Evolutionary conservation across 2,797 vertebrate species (phyloP), one percentile per base, ranked within the genome.

Genomic region (Petrocephalus schoutedeni): DNA sequence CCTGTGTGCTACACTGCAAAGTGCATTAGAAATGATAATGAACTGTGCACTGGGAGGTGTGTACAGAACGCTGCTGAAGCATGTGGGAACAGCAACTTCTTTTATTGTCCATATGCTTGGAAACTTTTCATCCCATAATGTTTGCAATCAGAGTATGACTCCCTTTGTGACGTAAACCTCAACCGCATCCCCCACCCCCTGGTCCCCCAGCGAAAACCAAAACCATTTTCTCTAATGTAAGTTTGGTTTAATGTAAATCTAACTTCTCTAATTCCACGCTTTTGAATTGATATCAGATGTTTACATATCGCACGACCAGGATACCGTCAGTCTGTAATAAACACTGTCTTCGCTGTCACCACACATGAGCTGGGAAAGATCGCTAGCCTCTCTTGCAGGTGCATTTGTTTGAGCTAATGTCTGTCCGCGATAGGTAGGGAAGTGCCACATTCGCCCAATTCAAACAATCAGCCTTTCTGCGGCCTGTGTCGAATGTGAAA

Each of bases 101-200:
- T 90, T 89, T 87, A 51, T 0, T 80, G 23, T 87, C 41, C 90
- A 91, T 89, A 71, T 89, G 89, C 41, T 77, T 77, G 49, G 51
- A 83, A 51, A 83, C 10, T 53, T 83, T 83, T 51, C 51, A 28
- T 83, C n/a, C 45, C 10, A 19, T 54, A 54, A 54, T 23, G 51
- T 54, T 83, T 83, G 10, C 53, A 83, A 83, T 53, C 85, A 54
- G 32, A n/a, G 41, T 71, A 67, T 86, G 3, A 49, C 2, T 2
- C 1, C 0, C 32, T 53, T 85, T 21, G 80, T 54, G 80, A 83
- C 51, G 49, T 83, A 83, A 83, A 54, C 80, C 41, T 54, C 45
- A 83, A 51, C n/a, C 80, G n/a, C 51, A 23, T 54, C 45, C 74
- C 7, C n/a, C 16, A 45, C 45, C 28, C 32, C 28, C 23, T 10